Conservation (phyloP, 2,888 invertebrate genomes). For the Xestia ashworthii region DNA sequence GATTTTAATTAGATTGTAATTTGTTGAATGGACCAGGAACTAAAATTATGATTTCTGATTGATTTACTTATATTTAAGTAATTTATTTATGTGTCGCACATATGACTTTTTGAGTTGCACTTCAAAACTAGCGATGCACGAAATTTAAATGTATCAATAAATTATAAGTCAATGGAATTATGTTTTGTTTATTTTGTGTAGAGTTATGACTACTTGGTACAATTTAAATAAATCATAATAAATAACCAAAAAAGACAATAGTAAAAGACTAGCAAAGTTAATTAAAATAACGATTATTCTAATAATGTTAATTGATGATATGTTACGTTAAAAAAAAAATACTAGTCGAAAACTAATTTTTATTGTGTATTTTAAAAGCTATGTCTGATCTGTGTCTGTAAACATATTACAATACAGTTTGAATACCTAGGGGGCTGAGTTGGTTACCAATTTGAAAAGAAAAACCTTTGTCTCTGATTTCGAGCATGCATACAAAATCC, state of each 20-base stretch:
- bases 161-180: neutral
- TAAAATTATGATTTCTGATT: neutral
- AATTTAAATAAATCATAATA: slow-evolving; percentile 7
- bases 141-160: neutral
- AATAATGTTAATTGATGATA: neutral
- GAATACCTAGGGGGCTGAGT: neutral
- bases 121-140: neutral
- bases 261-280: neutral
- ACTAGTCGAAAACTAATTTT: neutral
- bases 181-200: neutral
- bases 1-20: neutral
- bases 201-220: neutral
- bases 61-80: neutral
- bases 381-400: neutral
- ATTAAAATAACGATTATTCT: neutral
- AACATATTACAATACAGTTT: neutral
- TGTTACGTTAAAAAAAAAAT: neutral
- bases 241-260: neutral
- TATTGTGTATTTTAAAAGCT: neutral
- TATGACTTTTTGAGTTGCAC: neutral
- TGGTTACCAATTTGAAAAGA: neutral
- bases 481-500: neutral
- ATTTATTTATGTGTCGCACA: neutral
- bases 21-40: slow-evolving; percentile 11
- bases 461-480: neutral